These are phyloP conservation scores for Hololepta plana DNA, from an alignment of 2,888 invertebrate species.

Conservation along the genomic window DNA sequence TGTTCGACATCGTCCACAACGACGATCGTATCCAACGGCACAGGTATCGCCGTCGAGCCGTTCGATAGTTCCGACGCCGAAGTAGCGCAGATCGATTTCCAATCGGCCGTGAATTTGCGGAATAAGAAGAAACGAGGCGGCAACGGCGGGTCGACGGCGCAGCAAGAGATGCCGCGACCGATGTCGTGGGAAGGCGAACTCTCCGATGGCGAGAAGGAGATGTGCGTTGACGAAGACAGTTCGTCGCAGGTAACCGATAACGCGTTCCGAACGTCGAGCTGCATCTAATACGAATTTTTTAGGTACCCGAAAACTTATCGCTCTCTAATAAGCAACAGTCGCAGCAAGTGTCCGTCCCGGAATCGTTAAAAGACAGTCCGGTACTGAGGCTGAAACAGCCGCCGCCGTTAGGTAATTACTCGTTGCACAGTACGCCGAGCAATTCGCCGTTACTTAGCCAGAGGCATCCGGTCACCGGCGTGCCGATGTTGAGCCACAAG, in stretches of 20 bases:
- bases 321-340: conserved; percentile 11
- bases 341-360: conserved; percentile 4
- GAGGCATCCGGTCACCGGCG: conserved; percentile 26
- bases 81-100: conserved; percentile 61
- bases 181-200: conserved; percentile 94
- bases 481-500: conserved; percentile 23
- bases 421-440: conserved; percentile 41
- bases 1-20: conserved; percentile 3
- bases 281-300: background rate
- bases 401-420: conserved; percentile 37
- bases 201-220: conserved; percentile 57
- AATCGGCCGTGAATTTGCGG: conserved; percentile 24
- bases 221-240: conserved; percentile 22
- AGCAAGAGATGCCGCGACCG: conserved; percentile 35
- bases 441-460: conserved; percentile 52
- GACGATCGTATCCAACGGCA: conserved; percentile 6
- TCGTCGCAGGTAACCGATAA: conserved; percentile 10
- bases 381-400: conserved; percentile 27
- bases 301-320: conserved; percentile 21
- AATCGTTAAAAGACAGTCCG: conserved; percentile 28
- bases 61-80: conserved; percentile 59
- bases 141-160: conserved; percentile 14
- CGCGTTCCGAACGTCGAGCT: conserved; percentile 2
- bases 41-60: conserved; percentile 14
- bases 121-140: conserved; percentile 22